Evolutionary conservation across 92 coral and sea anemone species (phyloP), one percentile per base, ranked within the genome.

Genomic region (Palythoa heliodiscus): DNA sequence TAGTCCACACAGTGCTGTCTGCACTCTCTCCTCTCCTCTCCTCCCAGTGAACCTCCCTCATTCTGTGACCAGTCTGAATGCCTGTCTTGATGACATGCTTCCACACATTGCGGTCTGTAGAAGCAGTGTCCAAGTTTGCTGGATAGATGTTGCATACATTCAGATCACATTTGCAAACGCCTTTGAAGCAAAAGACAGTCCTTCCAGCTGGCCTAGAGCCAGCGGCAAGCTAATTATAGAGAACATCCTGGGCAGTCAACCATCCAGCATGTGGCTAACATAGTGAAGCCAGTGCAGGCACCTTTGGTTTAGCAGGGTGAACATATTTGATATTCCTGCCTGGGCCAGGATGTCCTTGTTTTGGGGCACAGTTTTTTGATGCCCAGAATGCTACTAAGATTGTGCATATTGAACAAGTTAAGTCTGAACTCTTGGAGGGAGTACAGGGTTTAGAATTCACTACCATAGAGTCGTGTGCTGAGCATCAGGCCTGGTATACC

Each of bases 361-460:
- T 47, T 84, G n/a, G 35, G 16, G 53, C 73, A 19, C 50, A 0
- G 71, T 85, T 84, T 20, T 57, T 4, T 24, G 43, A 85, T 85
- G 43, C 86, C 88, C 9, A 73, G 71, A 25, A 85, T 52, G 71
- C 88, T 50, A 13, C 78, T 43, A 17, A 83, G 76, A 61, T 22
- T 70, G 20, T 72, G 72, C 61, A 83, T 38, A 78, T 83, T 78
- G 63, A 83, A 83, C 47, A 78, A 35, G 3, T 68, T 83, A 13
- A 83, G 66, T 70, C 84, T 61, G 13, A 75, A 40, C 52, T 61
- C 77, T 55, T 83, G 77, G 3, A 43, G 24, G 87, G 87, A 50
- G 67, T 83, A 83, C 50, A 29, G 11, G 64, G 77, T 83, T 78
- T 69, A 83, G 67, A 78, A 22, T 73, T 83, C 87, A 55, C 87